phyloP scores from a whole-genome alignment of 2,888 invertebrate species.

The Eupithecia abbreviata region DNA sequence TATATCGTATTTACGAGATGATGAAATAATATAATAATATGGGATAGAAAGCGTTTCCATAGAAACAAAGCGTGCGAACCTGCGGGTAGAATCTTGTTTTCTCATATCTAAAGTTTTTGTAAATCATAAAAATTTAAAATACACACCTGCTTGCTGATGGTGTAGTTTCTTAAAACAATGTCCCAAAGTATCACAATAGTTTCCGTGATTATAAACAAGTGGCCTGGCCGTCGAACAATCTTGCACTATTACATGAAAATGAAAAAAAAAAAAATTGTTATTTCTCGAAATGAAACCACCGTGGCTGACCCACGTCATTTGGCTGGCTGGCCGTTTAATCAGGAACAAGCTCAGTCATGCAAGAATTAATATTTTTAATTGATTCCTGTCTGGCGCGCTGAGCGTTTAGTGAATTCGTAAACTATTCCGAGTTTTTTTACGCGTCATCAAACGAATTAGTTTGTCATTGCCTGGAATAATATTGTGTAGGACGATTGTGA shows the following conservation, averaged over 20 bases:
- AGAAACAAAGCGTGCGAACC: too few species aligned
- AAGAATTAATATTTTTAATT: conserved; percentile 19
- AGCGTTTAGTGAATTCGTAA: conserved; percentile 1
- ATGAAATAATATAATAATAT: too few species aligned
- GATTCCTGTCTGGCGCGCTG: not conserved
- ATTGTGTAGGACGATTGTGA: conserved; percentile 35
- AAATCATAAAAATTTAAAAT: too few species aligned
- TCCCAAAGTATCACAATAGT: not conserved
- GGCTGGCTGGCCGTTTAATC: not conserved
- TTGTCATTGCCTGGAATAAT: conserved; percentile 40
- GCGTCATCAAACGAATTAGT: conserved; percentile 32
- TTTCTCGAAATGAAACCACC: not conserved
- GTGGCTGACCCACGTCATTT: conserved; percentile 2
- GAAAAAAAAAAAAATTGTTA: not conserved
- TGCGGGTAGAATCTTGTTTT: too few species aligned
- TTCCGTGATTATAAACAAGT: not conserved
- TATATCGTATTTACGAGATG: too few species aligned
- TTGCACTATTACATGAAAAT: not conserved
- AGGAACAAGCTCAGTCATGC: conserved; percentile 12
- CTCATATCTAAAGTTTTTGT: too few species aligned
- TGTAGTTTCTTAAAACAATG: not conserved
- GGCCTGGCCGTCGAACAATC: not conserved
- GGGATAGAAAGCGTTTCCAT: too few species aligned
- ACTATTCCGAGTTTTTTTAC: conserved; percentile 1
- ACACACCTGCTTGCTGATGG: not conserved